phyloP scores from a whole-genome alignment of 2,888 invertebrate genomes.

The Archips xylosteana region DNA sequence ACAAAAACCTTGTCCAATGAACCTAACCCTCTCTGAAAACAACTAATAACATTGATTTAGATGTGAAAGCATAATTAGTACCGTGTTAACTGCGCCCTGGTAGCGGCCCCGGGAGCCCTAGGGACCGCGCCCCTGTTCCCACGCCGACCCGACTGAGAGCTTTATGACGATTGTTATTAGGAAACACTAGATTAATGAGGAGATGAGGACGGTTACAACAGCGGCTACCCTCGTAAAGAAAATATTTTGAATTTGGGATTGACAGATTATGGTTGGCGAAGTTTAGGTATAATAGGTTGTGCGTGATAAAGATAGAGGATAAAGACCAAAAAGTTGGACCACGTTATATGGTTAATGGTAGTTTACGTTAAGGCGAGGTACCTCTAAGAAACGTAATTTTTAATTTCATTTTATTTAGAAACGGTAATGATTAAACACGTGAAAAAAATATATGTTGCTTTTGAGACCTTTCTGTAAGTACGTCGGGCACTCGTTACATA shows the following conservation, averaged over 20 bases:
- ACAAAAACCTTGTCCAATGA: neutral
- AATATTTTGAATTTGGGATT: neutral
- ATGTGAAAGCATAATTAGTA: slow-evolving; percentile 7
- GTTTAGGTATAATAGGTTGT: too few species aligned
- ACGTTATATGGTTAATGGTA: too few species aligned
- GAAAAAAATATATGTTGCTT: too few species aligned
- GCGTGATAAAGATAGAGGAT: too few species aligned
- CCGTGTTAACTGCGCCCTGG: slow-evolving; percentile 2
- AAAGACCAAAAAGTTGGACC: too few species aligned
- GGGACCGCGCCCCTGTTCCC: slow-evolving; percentile 19
- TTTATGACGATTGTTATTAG: slow-evolving; percentile 17
- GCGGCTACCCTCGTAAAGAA: neutral
- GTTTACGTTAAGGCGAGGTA: too few species aligned
- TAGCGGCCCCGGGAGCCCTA: slow-evolving; percentile 13
- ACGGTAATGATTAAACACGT: too few species aligned
- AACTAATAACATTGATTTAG: slow-evolving; percentile 24
- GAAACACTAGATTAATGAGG: slow-evolving; percentile 2
- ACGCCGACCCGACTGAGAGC: slow-evolving; percentile 8
- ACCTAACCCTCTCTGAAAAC: neutral
- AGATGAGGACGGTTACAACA: neutral
- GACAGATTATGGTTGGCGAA: too few species aligned
- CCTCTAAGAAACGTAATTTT: too few species aligned
- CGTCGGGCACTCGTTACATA: too few species aligned
- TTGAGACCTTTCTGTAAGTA: too few species aligned
- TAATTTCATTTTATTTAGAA: too few species aligned